Base-by-base conservation (phyloP, 2,797 vertebrate species). In the Sphenodon punctatus region DNA sequence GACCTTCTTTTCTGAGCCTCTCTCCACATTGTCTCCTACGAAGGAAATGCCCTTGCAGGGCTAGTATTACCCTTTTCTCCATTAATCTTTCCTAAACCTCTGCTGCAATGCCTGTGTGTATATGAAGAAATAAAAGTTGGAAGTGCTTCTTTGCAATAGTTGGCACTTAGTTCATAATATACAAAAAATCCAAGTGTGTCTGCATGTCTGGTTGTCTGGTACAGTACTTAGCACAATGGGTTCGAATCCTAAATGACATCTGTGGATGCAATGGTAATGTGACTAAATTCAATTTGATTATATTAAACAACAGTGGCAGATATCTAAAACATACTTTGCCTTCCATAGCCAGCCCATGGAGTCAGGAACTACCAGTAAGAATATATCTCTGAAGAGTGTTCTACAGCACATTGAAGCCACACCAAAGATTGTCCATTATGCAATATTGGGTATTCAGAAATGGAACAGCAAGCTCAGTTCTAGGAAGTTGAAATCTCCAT, bases 381-480 rank as follows among this genome's bases (percentile, higher is more conserved):
- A 97, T 10, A 96, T 99, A 64, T 99, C 98, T 45, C 92, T 99
- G 82, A 99, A 98, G 92, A 95, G 86, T 0, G 95, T 99, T 71
- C 95, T 99, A 87, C 97, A 98, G 87, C 98, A 99, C 68, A 97
- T 99, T 90, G 98, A 99, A 95, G 95, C 95, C 58, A 99, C 98
- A 10, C 98, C 99, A 2, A 99, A 99, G 94, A 97, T 99, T 81
- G 91, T 96, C 68, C 96, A 97, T 85, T 99, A 99, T 7, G 97
- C 98, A 2, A 95, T 98, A 93, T 96, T 98, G 58, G 98, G 99
- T 4, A 92, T 97, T 9, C 97, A 97, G 79, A 98, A 97, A 72
- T 99, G 99, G 99, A 98, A 94, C 95, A 97, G 97, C 94, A 93
- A 92, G 82, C 90, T 97, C 93, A 95, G 93, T 3, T 80, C 82